These are phyloP conservation scores for Diglossa cyanea DNA, from an alignment of 2,797 vertebrate species.

Conservation along the genomic window DNA sequence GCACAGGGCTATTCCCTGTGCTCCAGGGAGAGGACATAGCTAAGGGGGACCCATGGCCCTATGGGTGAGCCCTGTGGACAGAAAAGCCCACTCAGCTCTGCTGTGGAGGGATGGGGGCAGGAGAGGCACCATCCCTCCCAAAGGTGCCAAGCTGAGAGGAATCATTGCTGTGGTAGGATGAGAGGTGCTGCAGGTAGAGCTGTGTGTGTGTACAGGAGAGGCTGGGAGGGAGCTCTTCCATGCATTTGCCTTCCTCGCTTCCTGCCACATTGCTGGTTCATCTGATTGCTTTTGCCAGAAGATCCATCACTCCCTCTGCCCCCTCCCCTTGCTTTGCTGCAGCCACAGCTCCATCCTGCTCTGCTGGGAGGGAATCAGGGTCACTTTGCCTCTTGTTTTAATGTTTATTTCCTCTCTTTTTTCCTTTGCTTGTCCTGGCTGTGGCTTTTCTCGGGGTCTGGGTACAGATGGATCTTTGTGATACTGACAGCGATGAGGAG, in stretches of 20 bases:
- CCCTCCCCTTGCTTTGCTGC: constrained; percentile 18
- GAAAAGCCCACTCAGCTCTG: background rate
- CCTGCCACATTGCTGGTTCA: constrained; percentile 25
- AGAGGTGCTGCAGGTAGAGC: background rate
- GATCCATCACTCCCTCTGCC: constrained; percentile 16
- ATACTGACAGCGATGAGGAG: constrained; percentile 93
- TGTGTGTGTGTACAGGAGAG: background rate
- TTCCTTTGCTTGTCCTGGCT: constrained; percentile 46
- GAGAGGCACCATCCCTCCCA: background rate
- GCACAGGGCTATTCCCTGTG: background rate
- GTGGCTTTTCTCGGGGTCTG: constrained; percentile 54
- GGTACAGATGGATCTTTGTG: constrained; percentile 77
- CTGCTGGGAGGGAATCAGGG: constrained; percentile 56
- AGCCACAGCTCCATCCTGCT: constrained; percentile 40
- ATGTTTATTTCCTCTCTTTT: constrained; percentile 63
- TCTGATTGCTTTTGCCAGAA: constrained; percentile 27
- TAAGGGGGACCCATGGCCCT: background rate
- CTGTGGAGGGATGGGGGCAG: background rate
- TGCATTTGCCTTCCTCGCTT: constrained; percentile 50
- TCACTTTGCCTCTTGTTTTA: constrained; percentile 41
- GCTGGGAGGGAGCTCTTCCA: constrained; percentile 33
- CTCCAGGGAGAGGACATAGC: background rate
- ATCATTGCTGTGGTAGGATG: background rate
- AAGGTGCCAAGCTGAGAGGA: background rate
- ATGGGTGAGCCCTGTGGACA: background rate